Conservation (phyloP, 2,797 vertebrate genomes). For the Neostethus bicornis region DNA sequence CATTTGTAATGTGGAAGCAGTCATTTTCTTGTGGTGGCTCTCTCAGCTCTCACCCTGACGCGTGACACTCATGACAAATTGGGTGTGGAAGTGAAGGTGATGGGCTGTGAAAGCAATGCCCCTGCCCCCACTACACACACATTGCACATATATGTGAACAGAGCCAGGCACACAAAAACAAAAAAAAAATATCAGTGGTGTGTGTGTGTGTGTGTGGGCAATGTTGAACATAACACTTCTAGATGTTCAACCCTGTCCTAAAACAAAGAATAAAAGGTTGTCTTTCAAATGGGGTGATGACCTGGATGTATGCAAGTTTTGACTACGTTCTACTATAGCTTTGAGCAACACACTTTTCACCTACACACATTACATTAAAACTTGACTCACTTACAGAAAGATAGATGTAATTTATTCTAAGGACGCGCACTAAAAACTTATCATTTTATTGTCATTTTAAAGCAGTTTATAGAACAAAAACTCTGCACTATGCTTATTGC, state of each 20-base stretch:
- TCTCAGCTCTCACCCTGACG: constrained; percentile 81
- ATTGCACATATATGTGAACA: constrained; percentile 56
- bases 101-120: constrained; percentile 89
- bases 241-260: constrained; percentile 27
- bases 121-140: constrained; percentile 72
- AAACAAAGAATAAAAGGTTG: constrained; percentile 75
- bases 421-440: constrained; percentile 30
- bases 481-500: constrained; percentile 70
- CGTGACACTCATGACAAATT: constrained; percentile 93
- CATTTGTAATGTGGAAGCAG: constrained; percentile 84
- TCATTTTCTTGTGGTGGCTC: constrained; percentile 85
- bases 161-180: constrained; percentile 60
- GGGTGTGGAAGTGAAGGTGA: constrained; percentile 85
- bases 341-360: constrained; percentile 57
- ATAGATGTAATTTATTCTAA: constrained; percentile 48
- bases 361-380: not conserved
- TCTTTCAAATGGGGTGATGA: constrained; percentile 77
- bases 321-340: constrained; percentile 76
- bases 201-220: constrained; percentile 17
- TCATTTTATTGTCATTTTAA: constrained; percentile 57
- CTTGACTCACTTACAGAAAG: constrained; percentile 46
- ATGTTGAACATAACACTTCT: constrained; percentile 37
- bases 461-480: constrained; percentile 79
- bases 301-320: constrained; percentile 83
- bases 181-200: constrained; percentile 39